phyloP scores from a whole-genome alignment of 2,113 vertebrate species.

The Camarhynchus parvulus region DNA sequence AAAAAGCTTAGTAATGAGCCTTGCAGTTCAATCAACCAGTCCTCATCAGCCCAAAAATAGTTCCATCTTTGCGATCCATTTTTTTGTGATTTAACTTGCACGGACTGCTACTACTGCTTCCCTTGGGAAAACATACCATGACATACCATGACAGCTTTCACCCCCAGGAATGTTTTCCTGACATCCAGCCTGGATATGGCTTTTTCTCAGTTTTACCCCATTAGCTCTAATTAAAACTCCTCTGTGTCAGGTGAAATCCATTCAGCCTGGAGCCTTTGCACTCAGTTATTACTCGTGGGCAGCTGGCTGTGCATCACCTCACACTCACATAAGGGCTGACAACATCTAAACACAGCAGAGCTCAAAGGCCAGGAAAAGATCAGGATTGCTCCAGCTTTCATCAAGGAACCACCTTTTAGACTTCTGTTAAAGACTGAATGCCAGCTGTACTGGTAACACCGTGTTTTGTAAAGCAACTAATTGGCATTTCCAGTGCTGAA shows the following conservation, averaged over 20 bases:
- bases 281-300: not conserved
- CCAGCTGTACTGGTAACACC: not conserved
- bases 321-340: not conserved
- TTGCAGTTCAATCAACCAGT: not conserved
- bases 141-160: not conserved
- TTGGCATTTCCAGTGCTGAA: not conserved
- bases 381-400: not conserved
- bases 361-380: not conserved
- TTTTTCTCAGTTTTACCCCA: not conserved
- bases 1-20: not conserved
- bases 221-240: not conserved
- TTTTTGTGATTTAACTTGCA: not conserved
- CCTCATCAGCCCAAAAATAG: not conserved
- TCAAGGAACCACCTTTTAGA: not conserved
- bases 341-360: not conserved
- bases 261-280: not conserved
- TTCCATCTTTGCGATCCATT: not conserved
- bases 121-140: not conserved
- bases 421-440: not conserved
- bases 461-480: not conserved
- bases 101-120: not conserved
- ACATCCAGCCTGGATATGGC: not conserved
- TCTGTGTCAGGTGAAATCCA: not conserved
- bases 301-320: not conserved
- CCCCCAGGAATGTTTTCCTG: not conserved